Conservation (phyloP, 2,797 vertebrate species). For the Pseudomugil tenellus region DNA sequence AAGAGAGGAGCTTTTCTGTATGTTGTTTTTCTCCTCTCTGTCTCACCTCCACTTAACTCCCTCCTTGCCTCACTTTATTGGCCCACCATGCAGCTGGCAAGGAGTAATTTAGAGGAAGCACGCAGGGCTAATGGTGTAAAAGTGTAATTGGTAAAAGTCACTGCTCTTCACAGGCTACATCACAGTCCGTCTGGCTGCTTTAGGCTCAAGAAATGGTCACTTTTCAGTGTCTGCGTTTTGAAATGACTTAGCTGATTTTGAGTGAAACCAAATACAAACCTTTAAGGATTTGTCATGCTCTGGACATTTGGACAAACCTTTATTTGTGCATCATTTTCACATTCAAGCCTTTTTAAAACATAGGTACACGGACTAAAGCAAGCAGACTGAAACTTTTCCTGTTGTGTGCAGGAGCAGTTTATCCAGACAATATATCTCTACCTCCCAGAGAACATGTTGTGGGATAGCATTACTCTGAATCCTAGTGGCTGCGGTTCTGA, state of each 20-base stretch:
- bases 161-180: constrained; percentile 31
- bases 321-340: no score
- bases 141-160: constrained; percentile 59
- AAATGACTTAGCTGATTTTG: not conserved
- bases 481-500: no score
- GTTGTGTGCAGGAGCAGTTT: no score
- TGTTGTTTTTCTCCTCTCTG: constrained; percentile 27
- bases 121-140: constrained; percentile 64
- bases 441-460: no score
- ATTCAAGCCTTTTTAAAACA: no score
- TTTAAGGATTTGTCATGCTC: no score
- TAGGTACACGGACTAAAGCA: no score
- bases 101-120: constrained; percentile 21
- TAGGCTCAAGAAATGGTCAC: not conserved
- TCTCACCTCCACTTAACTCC: constrained; percentile 23
- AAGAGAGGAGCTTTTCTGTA: constrained; percentile 19
- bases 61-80: constrained; percentile 13
- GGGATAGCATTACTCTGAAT: no score
- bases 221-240: not conserved
- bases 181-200: constrained; percentile 12
- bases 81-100: constrained; percentile 12
- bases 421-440: no score
- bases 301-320: no score
- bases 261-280: not conserved
- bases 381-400: no score